A percentile compares a stretch with the other conserved stretches of the same genome.
These are phyloP conservation scores for Metopia argyrocephala DNA, from an alignment of 2,888 invertebrate species.

Conservation along the genomic window DNA sequence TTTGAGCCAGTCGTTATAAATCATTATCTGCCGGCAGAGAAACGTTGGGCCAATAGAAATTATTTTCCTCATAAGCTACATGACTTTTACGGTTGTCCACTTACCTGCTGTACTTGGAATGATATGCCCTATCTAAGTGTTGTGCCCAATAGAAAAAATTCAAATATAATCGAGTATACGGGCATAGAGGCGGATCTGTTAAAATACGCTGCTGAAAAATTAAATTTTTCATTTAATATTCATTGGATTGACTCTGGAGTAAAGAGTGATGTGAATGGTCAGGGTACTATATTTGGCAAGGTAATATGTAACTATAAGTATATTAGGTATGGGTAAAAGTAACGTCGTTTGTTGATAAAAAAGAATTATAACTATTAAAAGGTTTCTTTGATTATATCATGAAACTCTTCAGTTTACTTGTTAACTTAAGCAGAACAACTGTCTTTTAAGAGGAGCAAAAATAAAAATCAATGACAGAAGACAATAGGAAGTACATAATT, in stretches of 20 bases:
- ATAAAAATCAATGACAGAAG: too few relatives aligned
- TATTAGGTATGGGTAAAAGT: neutral
- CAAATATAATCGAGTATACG: slow-evolving; percentile 24
- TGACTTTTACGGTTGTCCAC: slow-evolving; percentile 70
- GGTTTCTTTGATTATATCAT: too few relatives aligned
- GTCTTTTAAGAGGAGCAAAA: too few relatives aligned
- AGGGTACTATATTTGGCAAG: slow-evolving; percentile 67
- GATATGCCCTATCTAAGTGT: slow-evolving; percentile 71
- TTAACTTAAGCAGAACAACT: too few relatives aligned
- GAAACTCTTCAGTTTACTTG: too few relatives aligned
- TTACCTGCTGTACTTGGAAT: slow-evolving; percentile 73
- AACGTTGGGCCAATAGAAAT: slow-evolving; percentile 64
- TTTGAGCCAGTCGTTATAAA: slow-evolving; percentile 68
- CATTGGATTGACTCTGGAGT: slow-evolving; percentile 68
- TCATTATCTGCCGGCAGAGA: slow-evolving; percentile 47
- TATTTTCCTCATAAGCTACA: slow-evolving; percentile 68
- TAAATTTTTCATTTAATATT: slow-evolving; percentile 70
- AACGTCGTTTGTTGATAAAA: neutral
- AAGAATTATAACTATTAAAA: neutral
- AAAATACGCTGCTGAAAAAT: slow-evolving; percentile 68
- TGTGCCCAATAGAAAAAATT: neutral
- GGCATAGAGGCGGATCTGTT: slow-evolving; percentile 73
- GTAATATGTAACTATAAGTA: slow-evolving; percentile 53
- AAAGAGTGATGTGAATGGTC: slow-evolving; percentile 67
- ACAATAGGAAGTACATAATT: too few relatives aligned